Base-by-base conservation (phyloP, 2,113 vertebrate species). In the Dryoscopus gambensis region DNA sequence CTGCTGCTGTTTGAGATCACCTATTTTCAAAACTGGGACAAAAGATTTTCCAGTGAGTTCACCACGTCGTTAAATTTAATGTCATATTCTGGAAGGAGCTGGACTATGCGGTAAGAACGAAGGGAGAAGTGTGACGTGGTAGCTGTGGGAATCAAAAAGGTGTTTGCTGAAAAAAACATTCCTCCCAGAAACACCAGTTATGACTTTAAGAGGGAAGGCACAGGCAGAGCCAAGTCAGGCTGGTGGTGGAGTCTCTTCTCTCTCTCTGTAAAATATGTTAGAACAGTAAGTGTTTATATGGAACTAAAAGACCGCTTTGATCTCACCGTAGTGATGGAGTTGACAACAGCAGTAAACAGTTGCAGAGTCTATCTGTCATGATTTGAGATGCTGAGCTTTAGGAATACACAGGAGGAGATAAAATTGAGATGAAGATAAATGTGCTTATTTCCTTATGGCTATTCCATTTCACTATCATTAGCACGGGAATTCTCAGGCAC, bases 341-440 rank as follows among this genome's bases (percentile, higher is more conserved):
- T 93, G 79, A 86, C 88, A 86, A 33, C n/a, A 52, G 71, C 30
- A 70, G 62, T 11, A 56, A 94, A 56, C 31, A 83, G 49, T 33
- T 44, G 22, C 56, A 49, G 82, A 92, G 77, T 64, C 39, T 79
- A 25, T 83, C 86, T 95, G 81, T 89, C 91, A 65, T 35, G n/a
- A 82, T 82, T 93, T 91, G 52, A 94, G 84, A 35, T 62, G 37
- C 40, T 65, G 52, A 68, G 40, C 44, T 78, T 84, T 25, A 76
- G 80, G 77, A 73, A 89, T 82, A 69, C 47, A 56, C 52, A 70
- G 30, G 65, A 82, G 67, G 28, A 89, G 57, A 50, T 57, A 28
- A 77, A 87, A 96, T 4, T 57, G 81, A 76, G 74, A 63, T 89
- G 50, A 95, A 95, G 91, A 91, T 49, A 84, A 68, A 95, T 40